Conservation (phyloP, 2,113 vertebrate genomes). For the Myotis yumanensis region DNA sequence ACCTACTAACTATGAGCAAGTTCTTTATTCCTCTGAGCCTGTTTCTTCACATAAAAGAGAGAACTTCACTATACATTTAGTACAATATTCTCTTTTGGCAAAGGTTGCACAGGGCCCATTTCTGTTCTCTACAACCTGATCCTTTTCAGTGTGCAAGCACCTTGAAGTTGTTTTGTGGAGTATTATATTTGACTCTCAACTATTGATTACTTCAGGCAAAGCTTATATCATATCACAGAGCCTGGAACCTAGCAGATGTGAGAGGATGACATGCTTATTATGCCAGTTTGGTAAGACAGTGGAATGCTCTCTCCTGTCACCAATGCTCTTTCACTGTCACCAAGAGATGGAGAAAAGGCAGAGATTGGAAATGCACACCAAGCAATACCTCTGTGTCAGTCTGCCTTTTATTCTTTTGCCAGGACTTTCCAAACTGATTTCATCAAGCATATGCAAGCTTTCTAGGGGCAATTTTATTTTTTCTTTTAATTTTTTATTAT, state of each 20-base stretch:
- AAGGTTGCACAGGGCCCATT: neutral
- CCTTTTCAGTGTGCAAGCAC: neutral
- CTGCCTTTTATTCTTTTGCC: neutral
- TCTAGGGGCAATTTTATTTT: neutral
- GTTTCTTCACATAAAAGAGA: neutral
- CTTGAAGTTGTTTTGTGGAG: neutral
- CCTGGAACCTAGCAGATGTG: neutral
- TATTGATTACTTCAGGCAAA: neutral
- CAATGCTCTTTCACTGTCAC: neutral
- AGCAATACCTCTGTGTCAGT: neutral
- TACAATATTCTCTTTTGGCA: neutral
- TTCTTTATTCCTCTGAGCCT: neutral
- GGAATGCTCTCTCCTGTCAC: neutral
- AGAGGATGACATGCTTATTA: neutral
- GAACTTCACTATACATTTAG: neutral
- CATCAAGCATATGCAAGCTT: neutral
- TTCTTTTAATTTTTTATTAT: constrained; percentile 78
- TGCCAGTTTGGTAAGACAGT: neutral
- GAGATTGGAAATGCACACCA: neutral
- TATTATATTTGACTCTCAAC: neutral
- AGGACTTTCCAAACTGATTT: neutral
- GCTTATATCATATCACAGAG: neutral
- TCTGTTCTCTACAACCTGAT: neutral
- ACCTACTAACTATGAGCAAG: neutral
- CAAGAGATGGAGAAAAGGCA: neutral